These are phyloP conservation scores for Tursiops truncatus DNA, from an alignment of 2,113 vertebrate species.

Conservation along the genomic window DNA sequence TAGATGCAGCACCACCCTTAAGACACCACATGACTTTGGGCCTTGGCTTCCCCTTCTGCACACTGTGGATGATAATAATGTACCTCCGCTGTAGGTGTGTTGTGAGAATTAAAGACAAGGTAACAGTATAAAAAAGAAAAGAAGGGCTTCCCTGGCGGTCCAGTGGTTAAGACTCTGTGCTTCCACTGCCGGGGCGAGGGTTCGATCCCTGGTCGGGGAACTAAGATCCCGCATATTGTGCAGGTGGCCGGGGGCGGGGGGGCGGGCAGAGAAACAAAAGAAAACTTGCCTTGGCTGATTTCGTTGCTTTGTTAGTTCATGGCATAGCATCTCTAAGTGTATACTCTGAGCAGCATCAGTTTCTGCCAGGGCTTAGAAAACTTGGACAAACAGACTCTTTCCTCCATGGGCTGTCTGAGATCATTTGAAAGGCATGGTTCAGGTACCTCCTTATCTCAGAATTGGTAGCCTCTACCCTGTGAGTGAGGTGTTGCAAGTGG, in stretches of 20 bases:
- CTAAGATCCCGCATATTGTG: not conserved
- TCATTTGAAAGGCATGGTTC: conserved; percentile 6
- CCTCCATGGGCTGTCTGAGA: not conserved
- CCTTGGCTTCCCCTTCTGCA: not conserved
- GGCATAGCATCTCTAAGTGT: not conserved
- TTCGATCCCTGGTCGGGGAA: not conserved
- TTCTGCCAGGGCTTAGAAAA: not conserved
- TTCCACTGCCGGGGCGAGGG: not conserved
- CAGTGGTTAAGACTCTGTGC: not conserved
- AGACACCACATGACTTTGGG: not conserved
- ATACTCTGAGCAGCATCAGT: not conserved
- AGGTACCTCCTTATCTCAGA: not conserved
- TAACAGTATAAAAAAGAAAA: not conserved
- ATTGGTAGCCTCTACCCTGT: not conserved
- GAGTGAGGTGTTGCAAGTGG: not conserved
- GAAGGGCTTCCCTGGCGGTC: not conserved
- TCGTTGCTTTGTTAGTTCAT: conserved; percentile 20
- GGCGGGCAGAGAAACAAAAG: not conserved
- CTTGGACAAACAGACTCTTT: not conserved
- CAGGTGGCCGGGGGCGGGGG: not conserved
- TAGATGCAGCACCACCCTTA: not conserved
- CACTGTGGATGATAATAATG: not conserved
- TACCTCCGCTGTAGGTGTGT: not conserved
- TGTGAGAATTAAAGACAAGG: not conserved
- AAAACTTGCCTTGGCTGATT: not conserved